Evolutionary conservation across 2,888 invertebrate species (phyloP), one percentile per base, ranked within the genome.

Genomic region (Eupeodes luniger): DNA sequence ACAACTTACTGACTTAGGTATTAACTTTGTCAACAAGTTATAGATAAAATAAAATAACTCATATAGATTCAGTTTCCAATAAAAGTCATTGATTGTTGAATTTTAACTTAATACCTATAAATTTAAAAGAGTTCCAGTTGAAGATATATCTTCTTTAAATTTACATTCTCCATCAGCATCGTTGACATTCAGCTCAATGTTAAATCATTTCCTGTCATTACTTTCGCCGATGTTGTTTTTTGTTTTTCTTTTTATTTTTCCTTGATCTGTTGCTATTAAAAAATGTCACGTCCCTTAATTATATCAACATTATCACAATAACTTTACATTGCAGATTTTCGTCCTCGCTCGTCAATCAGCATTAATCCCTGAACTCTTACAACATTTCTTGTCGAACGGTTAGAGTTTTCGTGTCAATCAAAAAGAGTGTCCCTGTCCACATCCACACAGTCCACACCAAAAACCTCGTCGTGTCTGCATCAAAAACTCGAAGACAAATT

Each of bases 401-500:
- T 76, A 49, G 59, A 72, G 80, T 76, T 75, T 40, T 61, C 40
- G 61, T 81, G 84, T 81, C 84, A 81, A 40, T 85, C 75, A 76
- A 77, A 51, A 64, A 51, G n/a, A 40, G n/a, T 70, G 84, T 49
- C 74, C 59, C 14, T 19, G 4, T 12, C 49, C 5, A 49, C 61
- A 55, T 6, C 12, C 9, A 44, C 1, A 34, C 7, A 44, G 53
- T 66, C 59, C 61, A 61, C 51, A 81, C 55, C 55, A 36, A 61
- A 66, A 61, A 57, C 62, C 40, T 44, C 44, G n/a, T 61, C 62
- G 69, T 49, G 67, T 70, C 76, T 72, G 72, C 72, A 83, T 82
- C 80, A 81, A 83, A 84, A 80, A 80, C 80, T 81, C 77, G 77
- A 88, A 84, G 84, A 88, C 84, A 84, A 88, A 84, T 88, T 88